Evolutionary conservation across 2,888 invertebrate species (phyloP).

Genomic region (Allophyes oxyacanthae): DNA sequence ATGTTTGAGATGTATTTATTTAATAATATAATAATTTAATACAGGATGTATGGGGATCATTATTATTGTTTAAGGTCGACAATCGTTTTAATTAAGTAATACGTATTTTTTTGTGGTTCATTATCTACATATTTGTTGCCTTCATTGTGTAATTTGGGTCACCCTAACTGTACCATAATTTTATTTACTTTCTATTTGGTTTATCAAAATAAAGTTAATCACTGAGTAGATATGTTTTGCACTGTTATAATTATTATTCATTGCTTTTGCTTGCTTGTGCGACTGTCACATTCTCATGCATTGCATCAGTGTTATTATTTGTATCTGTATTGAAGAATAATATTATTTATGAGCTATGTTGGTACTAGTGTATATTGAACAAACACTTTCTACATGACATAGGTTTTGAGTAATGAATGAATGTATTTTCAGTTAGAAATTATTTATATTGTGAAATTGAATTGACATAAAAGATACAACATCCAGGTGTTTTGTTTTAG

Average conservation of each 20-base stretch:
- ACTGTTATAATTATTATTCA: not conserved
- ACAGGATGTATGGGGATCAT: not conserved
- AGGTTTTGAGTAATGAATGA: not conserved
- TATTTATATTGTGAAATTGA: not conserved
- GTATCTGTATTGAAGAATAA: not conserved
- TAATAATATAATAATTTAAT: not conserved
- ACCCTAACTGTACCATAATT: not conserved
- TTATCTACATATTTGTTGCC: no score
- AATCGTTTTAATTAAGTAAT: not conserved
- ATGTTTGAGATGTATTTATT: not conserved
- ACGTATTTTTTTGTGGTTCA: no score
- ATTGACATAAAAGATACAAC: slow-evolving; percentile 30
- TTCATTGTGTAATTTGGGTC: not conserved
- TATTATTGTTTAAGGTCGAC: not conserved
- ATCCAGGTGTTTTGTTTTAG: slow-evolving; percentile 57
- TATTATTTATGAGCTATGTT: not conserved
- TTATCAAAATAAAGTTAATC: no score
- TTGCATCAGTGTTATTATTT: slow-evolving; percentile 7
- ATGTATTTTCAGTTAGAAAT: not conserved
- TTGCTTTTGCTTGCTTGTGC: slow-evolving; percentile 26
- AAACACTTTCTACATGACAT: not conserved
- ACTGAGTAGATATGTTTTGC: no score
- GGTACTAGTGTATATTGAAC: no score
- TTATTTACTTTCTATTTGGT: not conserved
- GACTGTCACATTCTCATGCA: slow-evolving; percentile 20